These are phyloP conservation scores for Drosophila pandora DNA, from an alignment of 1,140 invertebrate species.

Conservation along the genomic window DNA sequence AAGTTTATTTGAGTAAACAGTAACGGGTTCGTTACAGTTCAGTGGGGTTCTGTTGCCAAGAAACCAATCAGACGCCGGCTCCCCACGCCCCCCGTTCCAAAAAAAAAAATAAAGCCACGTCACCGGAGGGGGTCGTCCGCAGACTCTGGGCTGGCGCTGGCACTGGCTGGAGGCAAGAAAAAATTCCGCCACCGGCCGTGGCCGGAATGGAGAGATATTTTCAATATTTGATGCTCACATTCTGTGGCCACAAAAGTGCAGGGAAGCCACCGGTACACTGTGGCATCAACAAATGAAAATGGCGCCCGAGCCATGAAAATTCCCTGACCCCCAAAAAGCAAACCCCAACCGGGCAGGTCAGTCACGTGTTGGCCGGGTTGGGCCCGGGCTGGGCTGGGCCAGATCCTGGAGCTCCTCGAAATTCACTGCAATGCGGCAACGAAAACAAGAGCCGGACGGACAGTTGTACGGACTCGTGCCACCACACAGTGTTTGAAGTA, in stretches of 20 bases:
- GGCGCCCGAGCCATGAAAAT: slow-evolving; percentile 5
- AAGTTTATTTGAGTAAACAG: slow-evolving; percentile 41
- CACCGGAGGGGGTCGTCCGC: slow-evolving; percentile 18
- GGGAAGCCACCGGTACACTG: slow-evolving; percentile 36
- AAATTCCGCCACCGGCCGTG: slow-evolving; percentile 8
- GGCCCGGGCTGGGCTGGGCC: slow-evolving; percentile 17
- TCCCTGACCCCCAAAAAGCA: slow-evolving; percentile 10
- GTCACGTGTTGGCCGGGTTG: slow-evolving; percentile 59
- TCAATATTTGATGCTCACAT: slow-evolving; percentile 75
- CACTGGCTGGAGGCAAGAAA: slow-evolving; percentile 24
- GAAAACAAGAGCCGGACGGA: slow-evolving; percentile 15
- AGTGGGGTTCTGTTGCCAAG: slow-evolving; percentile 55
- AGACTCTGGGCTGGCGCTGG: background rate
- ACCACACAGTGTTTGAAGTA: slow-evolving; percentile 36
- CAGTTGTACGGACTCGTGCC: background rate
- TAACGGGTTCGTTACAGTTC: slow-evolving; percentile 27
- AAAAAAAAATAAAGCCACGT: slow-evolving; percentile 21
- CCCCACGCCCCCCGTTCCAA: slow-evolving; percentile 26
- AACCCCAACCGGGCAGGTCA: slow-evolving; percentile 30
- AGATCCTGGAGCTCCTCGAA: slow-evolving; percentile 38
- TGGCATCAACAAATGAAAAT: slow-evolving; percentile 70
- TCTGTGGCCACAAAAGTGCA: slow-evolving; percentile 72
- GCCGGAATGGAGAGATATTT: slow-evolving; percentile 39
- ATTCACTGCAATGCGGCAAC: slow-evolving; percentile 76
- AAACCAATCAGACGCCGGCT: slow-evolving; percentile 62